These are phyloP conservation scores for Distichodus sexfasciatus DNA, from an alignment of 2,797 vertebrate species.

Conservation along the genomic window DNA sequence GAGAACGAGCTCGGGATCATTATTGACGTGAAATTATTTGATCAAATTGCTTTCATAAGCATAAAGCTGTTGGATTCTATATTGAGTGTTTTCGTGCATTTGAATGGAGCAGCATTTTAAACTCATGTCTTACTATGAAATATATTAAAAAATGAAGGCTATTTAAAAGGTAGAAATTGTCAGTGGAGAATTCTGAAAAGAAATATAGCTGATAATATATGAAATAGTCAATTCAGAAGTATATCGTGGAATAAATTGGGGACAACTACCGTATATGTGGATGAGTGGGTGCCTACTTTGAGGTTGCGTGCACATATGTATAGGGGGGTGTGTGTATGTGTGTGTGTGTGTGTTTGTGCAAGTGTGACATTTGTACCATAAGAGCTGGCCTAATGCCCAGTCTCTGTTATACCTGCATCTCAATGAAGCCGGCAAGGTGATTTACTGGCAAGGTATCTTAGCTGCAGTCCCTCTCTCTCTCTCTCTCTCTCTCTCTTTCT, in stretches of 20 bases:
- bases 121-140: too few relatives aligned
- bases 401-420: conserved; percentile 72
- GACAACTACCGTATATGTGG: not conserved
- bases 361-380: conserved; percentile 50
- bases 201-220: not conserved
- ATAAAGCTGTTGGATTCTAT: not conserved
- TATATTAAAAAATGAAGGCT: too few relatives aligned
- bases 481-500: conserved; percentile 26
- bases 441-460: conserved; percentile 62
- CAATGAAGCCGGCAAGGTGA: conserved; percentile 70
- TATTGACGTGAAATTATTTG: not conserved
- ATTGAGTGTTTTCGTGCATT: not conserved
- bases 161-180: too few relatives aligned
- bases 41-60: not conserved
- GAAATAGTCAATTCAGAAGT: not conserved
- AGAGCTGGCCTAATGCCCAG: conserved; percentile 59
- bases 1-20: not conserved
- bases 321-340: not conserved
- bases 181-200: too few relatives aligned
- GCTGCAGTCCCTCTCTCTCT: conserved; percentile 25
- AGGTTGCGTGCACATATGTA: not conserved
- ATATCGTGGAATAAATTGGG: not conserved
- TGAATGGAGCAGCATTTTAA: too few relatives aligned
- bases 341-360: not conserved
- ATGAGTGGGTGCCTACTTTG: too few relatives aligned